Percentiles rank a stretch among this genome's conserved stretches.
Conservation (phyloP, 1,140 invertebrate species). For the Hestina assimilis region DNA sequence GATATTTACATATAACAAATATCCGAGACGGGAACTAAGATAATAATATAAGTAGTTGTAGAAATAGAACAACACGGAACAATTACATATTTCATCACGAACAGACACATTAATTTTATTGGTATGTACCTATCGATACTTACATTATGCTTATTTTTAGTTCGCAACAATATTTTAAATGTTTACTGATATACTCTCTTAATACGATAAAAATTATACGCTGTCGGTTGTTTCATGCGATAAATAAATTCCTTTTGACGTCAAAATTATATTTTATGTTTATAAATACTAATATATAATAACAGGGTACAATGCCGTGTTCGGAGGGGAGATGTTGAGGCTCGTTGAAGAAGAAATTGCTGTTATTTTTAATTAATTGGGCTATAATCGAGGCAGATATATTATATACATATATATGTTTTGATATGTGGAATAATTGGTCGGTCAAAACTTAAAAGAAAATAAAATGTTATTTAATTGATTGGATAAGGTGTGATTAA, state of each 20-base stretch:
- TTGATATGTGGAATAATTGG: neutral
- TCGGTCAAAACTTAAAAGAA: neutral
- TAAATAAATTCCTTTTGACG: constrained; percentile 60
- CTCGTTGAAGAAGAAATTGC: constrained; percentile 26
- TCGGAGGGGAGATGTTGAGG: constrained; percentile 35
- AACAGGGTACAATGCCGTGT: constrained; percentile 29
- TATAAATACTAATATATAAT: constrained; percentile 50
- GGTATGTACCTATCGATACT: neutral
- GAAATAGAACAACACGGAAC: neutral
- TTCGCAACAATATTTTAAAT: constrained; percentile 53
- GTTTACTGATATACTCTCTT: constrained; percentile 47
- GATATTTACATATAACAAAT: too few relatives aligned
- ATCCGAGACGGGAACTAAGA: too few relatives aligned
- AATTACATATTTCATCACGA: neutral
- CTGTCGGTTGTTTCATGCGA: constrained; percentile 42
- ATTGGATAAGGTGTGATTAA: too few relatives aligned
- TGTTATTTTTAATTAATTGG: constrained; percentile 28
- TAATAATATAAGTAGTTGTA: too few relatives aligned
- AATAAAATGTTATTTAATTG: too few relatives aligned
- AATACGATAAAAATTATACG: constrained; percentile 63
- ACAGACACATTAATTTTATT: neutral
- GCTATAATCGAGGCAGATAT: constrained; percentile 6
- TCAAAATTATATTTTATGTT: constrained; percentile 66
- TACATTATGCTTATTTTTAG: neutral
- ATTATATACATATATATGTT: neutral